phyloP scores from a whole-genome alignment of 2,888 invertebrate species.

The Ecdyonurus torrentis region DNA sequence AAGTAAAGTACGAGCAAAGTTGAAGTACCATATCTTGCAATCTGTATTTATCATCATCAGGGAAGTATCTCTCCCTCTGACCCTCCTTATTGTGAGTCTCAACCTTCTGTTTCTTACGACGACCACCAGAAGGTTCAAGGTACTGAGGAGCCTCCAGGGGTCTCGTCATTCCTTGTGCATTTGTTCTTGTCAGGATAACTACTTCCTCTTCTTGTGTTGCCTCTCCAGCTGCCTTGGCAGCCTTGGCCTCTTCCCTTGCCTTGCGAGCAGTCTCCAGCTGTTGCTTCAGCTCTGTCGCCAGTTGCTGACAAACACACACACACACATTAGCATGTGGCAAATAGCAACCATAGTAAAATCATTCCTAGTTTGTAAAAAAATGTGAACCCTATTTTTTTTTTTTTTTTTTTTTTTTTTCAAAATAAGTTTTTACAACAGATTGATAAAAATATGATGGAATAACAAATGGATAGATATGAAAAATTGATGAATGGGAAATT shows the following conservation, averaged over 20 bases:
- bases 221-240: constrained; percentile 13
- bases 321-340: too few relatives aligned
- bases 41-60: constrained; percentile 76
- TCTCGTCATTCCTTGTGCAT: constrained; percentile 45
- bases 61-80: constrained; percentile 65
- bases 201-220: constrained; percentile 27
- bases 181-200: constrained; percentile 50
- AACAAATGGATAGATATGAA: too few relatives aligned
- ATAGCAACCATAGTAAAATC: too few relatives aligned
- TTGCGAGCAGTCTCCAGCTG: constrained; percentile 56
- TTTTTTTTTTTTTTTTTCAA: too few relatives aligned
- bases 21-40: constrained; percentile 59
- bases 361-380: too few relatives aligned
- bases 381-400: too few relatives aligned
- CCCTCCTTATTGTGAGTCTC: constrained; percentile 53
- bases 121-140: constrained; percentile 22
- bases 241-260: constrained; percentile 19
- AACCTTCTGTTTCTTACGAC: constrained; percentile 32
- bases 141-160: constrained; percentile 35
- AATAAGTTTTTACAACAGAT: too few relatives aligned
- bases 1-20: constrained; percentile 6
- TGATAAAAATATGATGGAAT: too few relatives aligned
- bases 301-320: constrained; percentile 30
- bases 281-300: constrained; percentile 50
- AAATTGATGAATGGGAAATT: too few relatives aligned